Evolutionary conservation across 2,888 invertebrate genomes (phyloP), one percentile per base, ranked within the genome.

Genomic region (Odontocolon sp.): DNA sequence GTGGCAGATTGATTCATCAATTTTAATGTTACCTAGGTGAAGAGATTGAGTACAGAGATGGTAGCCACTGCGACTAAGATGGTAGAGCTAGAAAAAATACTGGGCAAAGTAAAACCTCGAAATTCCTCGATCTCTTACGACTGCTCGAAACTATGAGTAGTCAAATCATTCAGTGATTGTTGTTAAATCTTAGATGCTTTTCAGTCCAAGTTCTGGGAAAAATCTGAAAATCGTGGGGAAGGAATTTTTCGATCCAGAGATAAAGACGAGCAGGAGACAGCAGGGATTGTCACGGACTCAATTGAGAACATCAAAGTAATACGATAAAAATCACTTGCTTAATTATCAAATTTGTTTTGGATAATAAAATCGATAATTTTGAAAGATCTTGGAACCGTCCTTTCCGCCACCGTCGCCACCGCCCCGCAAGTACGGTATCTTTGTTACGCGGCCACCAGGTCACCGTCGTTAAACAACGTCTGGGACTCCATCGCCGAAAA

Each of bases 351-450:
- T 21, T 9, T 21, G 3, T 47, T 23, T 23, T 23, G n/a, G 4
- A 36, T 5, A 36, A 36, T 9, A n/a, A n/a, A n/a, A 36, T 36
- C 3, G n/a, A 9, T 6, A 5, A 36, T 36, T 36, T 36, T 4
- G 31, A 31, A 69, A 89, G 89, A 82, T 89, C 61, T 83, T 89
- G 76, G 88, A 88, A 57, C 89, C 89, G 69, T 88, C 89, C 38
- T 89, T 89, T 72, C 87, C 88, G 40, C 86, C 89, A 63, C 68
- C 84, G 3, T 40, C 70, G 26, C 87, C 87, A 33, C 84, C 88
- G 18, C 89, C 87, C 31, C 82, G 87, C 33, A 89, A 88, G 64
- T 89, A 88, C 73, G 89, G 89, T 31, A 88, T 87, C 84, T 89
- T 86, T 82, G 88, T 88, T 77, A 76, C 83, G 80, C 84, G 88